Evolutionary conservation across 2,888 invertebrate species (phyloP).

Genomic region (Embidobia sp.): DNA sequence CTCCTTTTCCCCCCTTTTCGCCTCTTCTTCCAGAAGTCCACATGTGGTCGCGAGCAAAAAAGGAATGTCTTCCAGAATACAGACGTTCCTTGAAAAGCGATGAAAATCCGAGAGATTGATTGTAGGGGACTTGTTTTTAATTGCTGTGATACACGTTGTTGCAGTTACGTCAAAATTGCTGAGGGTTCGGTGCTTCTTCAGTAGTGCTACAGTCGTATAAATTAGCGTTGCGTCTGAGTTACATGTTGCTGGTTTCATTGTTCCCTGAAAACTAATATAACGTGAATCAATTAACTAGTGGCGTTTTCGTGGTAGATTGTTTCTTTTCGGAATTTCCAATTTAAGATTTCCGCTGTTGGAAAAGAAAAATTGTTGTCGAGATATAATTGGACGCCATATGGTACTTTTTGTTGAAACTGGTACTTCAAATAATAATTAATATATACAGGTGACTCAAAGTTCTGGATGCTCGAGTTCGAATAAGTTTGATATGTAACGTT

Average conservation of each 20-base stretch:
- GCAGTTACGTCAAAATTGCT: no score
- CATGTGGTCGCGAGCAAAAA: background rate
- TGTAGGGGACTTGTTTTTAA: background rate
- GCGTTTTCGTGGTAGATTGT: background rate
- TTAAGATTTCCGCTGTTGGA: background rate
- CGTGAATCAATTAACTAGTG: no score
- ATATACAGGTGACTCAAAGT: background rate
- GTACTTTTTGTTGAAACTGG: background rate
- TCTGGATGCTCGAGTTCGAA: no score
- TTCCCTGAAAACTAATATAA: no score
- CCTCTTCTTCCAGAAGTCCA: background rate
- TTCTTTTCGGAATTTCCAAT: background rate
- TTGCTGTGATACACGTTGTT: no score
- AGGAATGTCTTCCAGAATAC: background rate
- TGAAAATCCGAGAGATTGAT: constrained; percentile 20
- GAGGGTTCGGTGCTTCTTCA: no score
- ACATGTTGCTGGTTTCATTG: no score
- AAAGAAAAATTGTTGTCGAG: background rate
- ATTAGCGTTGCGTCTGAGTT: no score
- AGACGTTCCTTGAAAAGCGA: constrained; percentile 14
- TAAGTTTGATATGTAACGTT: background rate
- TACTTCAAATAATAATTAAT: constrained; percentile 7
- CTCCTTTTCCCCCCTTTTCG: background rate
- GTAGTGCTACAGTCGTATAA: no score
- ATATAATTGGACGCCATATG: constrained; percentile 8